Evolutionary conservation across 1,140 invertebrate species (phyloP).

Genomic region (Drosophila asahinai): DNA sequence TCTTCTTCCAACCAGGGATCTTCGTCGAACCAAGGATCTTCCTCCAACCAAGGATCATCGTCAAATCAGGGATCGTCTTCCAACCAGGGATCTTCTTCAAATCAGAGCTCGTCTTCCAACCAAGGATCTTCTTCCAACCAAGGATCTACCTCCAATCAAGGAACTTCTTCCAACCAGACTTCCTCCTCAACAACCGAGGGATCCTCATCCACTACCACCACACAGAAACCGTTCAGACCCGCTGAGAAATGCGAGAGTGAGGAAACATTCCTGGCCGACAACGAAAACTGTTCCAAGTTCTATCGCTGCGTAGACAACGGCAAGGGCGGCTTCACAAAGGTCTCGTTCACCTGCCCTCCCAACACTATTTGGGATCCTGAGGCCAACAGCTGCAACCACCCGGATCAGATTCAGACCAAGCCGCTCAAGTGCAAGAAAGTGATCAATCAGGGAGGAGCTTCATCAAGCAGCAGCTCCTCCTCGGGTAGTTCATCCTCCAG

Average conservation of each 20-base stretch:
- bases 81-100: slow-evolving; percentile 35
- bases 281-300: slow-evolving; percentile 88
- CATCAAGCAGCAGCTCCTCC: slow-evolving; percentile 48
- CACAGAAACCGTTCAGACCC: slow-evolving; percentile 72
- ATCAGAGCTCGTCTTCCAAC: slow-evolving; percentile 28
- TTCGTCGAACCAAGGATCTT: slow-evolving; percentile 39
- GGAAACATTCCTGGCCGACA: slow-evolving; percentile 88
- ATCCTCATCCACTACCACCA: slow-evolving; percentile 38
- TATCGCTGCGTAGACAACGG: slow-evolving; percentile 89
- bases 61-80: slow-evolving; percentile 34
- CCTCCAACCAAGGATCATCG: neutral
- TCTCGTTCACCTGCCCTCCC: slow-evolving; percentile 88
- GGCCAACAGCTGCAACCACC: slow-evolving; percentile 88
- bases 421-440: slow-evolving; percentile 83
- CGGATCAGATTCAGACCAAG: slow-evolving; percentile 85
- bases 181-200: slow-evolving; percentile 38
- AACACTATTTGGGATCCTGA: slow-evolving; percentile 89
- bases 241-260: slow-evolving; percentile 78
- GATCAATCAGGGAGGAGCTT: slow-evolving; percentile 31
- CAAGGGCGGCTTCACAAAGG: slow-evolving; percentile 86
- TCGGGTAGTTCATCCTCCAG: slow-evolving; percentile 39
- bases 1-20: slow-evolving; percentile 29
- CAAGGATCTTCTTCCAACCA: slow-evolving; percentile 48
- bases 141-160: slow-evolving; percentile 42
- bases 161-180: slow-evolving; percentile 41